Conservation (phyloP, 1,140 invertebrate species). For the Nomia melanderi region DNA sequence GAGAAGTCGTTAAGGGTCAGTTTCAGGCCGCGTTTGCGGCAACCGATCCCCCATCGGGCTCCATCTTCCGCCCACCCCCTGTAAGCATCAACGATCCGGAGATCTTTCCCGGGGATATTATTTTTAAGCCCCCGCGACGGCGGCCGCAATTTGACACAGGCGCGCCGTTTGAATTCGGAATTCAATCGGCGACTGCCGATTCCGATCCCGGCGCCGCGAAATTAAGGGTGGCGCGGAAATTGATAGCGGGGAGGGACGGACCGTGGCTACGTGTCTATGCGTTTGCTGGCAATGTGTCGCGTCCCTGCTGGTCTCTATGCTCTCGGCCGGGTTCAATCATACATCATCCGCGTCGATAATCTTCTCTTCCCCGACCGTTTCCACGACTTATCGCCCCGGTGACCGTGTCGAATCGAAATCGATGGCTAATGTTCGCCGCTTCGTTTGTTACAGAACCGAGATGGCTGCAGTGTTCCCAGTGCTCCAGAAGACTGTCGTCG, state of each 20-base stretch:
- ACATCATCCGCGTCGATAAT: background rate
- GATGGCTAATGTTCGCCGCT: background rate
- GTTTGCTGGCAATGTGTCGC: background rate
- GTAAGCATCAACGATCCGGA: background rate
- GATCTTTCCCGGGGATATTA: constrained; percentile 73
- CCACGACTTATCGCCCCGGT: constrained; percentile 8
- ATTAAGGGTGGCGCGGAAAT: constrained; percentile 70
- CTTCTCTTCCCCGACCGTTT: background rate
- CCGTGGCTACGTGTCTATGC: background rate
- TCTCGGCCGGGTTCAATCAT: background rate
- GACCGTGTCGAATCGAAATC: background rate
- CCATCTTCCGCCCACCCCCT: too few species aligned
- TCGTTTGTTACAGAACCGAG: constrained; percentile 93
- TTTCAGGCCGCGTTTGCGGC: constrained; percentile 67
- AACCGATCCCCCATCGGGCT: constrained; percentile 36
- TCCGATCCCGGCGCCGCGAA: constrained; percentile 65
- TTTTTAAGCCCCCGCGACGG: constrained; percentile 73
- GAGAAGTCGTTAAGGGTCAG: constrained; percentile 82
- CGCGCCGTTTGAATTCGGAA: constrained; percentile 77
- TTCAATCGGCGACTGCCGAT: constrained; percentile 73
- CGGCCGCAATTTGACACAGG: constrained; percentile 78
- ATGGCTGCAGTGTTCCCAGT: constrained; percentile 96
- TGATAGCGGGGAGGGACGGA: constrained; percentile 53
- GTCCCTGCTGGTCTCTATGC: background rate
- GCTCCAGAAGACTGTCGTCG: constrained; percentile 93